Evolutionary conservation across 2,113 vertebrate genomes (phyloP), one percentile per base, ranked within the genome.

Genomic region (Microtus pennsylvanicus): DNA sequence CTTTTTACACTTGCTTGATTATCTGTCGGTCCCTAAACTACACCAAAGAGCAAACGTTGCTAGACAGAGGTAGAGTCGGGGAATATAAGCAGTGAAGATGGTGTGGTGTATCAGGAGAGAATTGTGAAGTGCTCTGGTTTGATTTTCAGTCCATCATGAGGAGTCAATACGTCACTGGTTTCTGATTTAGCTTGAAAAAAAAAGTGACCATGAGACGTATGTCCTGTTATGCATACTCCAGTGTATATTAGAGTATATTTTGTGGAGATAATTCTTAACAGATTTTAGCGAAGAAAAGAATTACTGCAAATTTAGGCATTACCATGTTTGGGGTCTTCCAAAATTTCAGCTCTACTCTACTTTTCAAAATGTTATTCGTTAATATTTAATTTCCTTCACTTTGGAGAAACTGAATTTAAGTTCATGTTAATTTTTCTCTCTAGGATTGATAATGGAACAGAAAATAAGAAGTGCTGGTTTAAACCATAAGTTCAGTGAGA

Each of bases 361-460:
- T 35, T 81, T 91, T 91, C 38, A 86, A 45, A 74, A 74, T 86
- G 13, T 74, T 93, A 11, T 35, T 89, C 30, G 80, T 65, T 67
- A 93, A 45, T 86, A 45, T 69, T 95, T 92, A 70, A 88, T 89
- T 75, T 91, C 30, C 72, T 63, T 74, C 30, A 61, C 69, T 61
- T 50, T n/a, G 47, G 38, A 92, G 42, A 93, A 92, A 82, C 10
- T 47, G 33, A 38, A n/a, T 78, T 77, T 69, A 61, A 35, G 81
- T 69, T 63, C 50, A 58, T 67, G 70, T 91, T 63, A 77, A 47
- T 45, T 96, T 92, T 69, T 55, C 42, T n/a, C 30, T 22, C 38
- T 42, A 42, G 38, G 38, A 42, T 42, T 42, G 38, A 42, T 88
- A 42, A 55, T 22, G 26, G 83, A 88, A 92, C 86, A 21, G 69